Percentiles rank a stretch among this genome's conserved stretches.
Evolutionary conservation across 2,888 invertebrate genomes (phyloP).

Genomic region (Lasioglossum oenotherae): DNA sequence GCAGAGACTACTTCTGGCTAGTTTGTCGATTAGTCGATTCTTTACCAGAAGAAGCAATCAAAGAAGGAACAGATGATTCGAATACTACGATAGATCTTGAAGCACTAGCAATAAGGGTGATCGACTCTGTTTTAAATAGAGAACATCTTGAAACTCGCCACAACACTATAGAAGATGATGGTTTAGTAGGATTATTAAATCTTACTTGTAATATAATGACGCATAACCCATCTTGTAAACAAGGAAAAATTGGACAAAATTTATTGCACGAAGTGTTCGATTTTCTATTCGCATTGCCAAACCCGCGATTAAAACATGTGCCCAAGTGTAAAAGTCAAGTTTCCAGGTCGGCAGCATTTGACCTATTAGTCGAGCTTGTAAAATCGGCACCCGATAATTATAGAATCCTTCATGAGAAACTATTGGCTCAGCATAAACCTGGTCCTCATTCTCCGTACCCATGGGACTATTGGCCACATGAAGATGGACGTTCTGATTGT

Average conservation of each 20-base stretch:
- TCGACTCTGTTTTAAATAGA: slow-evolving; percentile 90
- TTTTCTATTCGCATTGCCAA: slow-evolving; percentile 95
- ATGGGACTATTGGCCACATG: slow-evolving; percentile 99
- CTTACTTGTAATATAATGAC: slow-evolving; percentile 95
- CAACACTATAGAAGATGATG: slow-evolving; percentile 94
- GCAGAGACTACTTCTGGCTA: slow-evolving; percentile 97
- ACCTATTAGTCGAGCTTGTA: slow-evolving; percentile 94
- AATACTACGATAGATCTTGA: slow-evolving; percentile 89
- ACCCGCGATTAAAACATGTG: slow-evolving; percentile 92
- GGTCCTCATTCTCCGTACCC: slow-evolving; percentile 94
- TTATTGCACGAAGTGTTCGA: slow-evolving; percentile 91
- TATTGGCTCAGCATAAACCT: slow-evolving; percentile 94
- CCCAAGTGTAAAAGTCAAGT: slow-evolving; percentile 97
- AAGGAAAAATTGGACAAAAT: slow-evolving; percentile 90
- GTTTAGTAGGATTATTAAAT: slow-evolving; percentile 94
- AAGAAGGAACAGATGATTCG: slow-evolving; percentile 87
- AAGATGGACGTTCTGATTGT: slow-evolving; percentile 96
- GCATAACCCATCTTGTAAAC: slow-evolving; percentile 95
- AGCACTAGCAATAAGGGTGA: slow-evolving; percentile 89
- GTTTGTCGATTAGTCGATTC: slow-evolving; percentile 95
- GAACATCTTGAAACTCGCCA: slow-evolving; percentile 94
- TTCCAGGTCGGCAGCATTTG: slow-evolving; percentile 95
- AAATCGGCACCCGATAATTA: slow-evolving; percentile 95
- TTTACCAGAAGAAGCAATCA: slow-evolving; percentile 91
- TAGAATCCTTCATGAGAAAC: slow-evolving; percentile 91